These are phyloP conservation scores for Acrossocheilus fasciatus DNA, from an alignment of 2,797 vertebrate species.

Conservation along the genomic window DNA sequence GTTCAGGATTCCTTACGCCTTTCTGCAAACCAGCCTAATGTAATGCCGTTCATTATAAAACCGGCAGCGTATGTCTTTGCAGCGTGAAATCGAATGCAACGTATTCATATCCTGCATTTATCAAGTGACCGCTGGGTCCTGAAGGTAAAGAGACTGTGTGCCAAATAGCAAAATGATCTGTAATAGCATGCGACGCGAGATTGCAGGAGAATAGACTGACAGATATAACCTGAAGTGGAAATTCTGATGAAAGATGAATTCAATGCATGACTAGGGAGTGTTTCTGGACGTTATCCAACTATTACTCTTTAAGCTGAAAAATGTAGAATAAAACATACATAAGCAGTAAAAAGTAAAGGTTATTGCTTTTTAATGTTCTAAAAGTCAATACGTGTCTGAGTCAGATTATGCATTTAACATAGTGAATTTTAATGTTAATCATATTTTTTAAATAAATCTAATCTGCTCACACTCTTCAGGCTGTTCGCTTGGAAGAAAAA, in stretches of 20 bases:
- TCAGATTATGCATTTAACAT: not conserved
- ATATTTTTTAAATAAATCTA: not conserved
- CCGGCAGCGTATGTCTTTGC: not conserved
- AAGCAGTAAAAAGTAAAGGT: not conserved
- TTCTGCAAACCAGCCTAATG: not conserved
- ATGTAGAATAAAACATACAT: not conserved
- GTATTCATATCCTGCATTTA: constrained; percentile 11
- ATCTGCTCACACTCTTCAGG: constrained; percentile 6
- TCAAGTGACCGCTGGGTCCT: constrained; percentile 26
- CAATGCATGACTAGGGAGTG: not conserved
- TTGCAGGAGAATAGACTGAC: not conserved
- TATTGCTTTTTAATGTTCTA: too few relatives aligned
- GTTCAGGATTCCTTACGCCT: constrained; percentile 3
- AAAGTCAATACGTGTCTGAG: not conserved
- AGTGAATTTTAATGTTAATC: not conserved
- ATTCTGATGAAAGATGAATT: constrained; percentile 16
- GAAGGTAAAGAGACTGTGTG: not conserved
- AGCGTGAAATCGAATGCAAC: constrained; percentile 7
- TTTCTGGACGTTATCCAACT: not conserved
- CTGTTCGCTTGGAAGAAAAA: not conserved
- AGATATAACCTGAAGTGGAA: not conserved
- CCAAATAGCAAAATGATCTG: constrained; percentile 1
- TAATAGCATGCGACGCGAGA: not conserved
- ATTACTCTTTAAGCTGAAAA: not conserved
- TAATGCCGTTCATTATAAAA: not conserved